Evolutionary conservation across 92 coral and sea anemone species (phyloP).

Genomic region (Epizoanthus ramosus): DNA sequence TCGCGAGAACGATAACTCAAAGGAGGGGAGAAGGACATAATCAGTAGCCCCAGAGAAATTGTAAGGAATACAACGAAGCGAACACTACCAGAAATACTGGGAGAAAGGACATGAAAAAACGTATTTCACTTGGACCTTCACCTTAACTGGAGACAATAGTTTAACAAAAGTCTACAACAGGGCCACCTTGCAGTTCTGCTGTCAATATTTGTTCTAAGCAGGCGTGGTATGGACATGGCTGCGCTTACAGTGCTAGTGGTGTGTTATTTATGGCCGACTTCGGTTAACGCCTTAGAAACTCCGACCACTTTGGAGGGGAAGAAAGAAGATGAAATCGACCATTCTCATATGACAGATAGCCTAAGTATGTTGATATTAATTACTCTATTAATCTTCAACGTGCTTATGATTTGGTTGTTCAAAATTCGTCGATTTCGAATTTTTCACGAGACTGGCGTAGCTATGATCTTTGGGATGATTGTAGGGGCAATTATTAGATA

Average conservation of each 20-base stretch:
- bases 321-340: constrained; percentile 94
- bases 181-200: not conserved
- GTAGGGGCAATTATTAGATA: constrained; percentile 95
- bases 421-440: constrained; percentile 90
- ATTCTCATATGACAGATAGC: constrained; percentile 95
- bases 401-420: constrained; percentile 93
- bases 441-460: constrained; percentile 98
- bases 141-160: not conserved
- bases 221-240: constrained; percentile 1
- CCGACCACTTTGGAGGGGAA: constrained; percentile 94
- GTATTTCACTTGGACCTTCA: not conserved
- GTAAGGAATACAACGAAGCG: too few relatives aligned
- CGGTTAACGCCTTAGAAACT: constrained; percentile 62
- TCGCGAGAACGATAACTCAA: not conserved
- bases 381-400: constrained; percentile 86
- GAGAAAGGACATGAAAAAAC: too few relatives aligned
- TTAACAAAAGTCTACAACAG: not conserved
- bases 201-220: not conserved
- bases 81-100: too few relatives aligned
- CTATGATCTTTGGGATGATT: constrained; percentile 87
- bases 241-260: constrained; percentile 3
- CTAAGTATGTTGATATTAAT: constrained; percentile 93
- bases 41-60: too few relatives aligned
- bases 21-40: too few relatives aligned
- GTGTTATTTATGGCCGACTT: constrained; percentile 6